Conservation (phyloP, 2,888 invertebrate species). For the Silvanus unidentatus region DNA sequence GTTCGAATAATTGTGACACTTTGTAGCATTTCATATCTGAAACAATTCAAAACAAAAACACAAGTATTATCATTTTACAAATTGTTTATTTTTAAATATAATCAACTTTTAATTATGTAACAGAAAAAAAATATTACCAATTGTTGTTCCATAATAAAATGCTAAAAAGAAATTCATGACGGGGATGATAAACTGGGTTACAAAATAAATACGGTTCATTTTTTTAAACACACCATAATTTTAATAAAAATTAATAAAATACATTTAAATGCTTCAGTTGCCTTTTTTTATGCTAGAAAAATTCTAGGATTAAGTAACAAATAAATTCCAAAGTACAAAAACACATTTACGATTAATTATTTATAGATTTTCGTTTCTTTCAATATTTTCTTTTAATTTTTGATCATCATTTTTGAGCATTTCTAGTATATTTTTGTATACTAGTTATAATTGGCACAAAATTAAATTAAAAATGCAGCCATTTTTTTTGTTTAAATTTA, state of each 20-base stretch:
- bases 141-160: no score
- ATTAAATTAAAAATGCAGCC: slow-evolving; percentile 1
- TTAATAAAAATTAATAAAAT: slow-evolving; percentile 68
- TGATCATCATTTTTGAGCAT: slow-evolving; percentile 8
- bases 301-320: slow-evolving; percentile 15
- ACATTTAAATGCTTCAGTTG: slow-evolving; percentile 55
- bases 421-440: slow-evolving; percentile 1
- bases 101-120: background rate
- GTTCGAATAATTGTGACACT: slow-evolving; percentile 56
- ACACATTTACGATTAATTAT: slow-evolving; percentile 43
- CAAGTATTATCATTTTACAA: no score
- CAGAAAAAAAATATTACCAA: no score
- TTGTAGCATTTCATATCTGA: slow-evolving; percentile 53
- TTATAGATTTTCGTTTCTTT: slow-evolving; percentile 36
- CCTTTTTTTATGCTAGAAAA: no score
- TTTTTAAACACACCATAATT: slow-evolving; percentile 59
- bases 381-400: slow-evolving; percentile 2
- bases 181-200: background rate
- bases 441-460: slow-evolving; percentile 7
- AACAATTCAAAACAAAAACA: slow-evolving; percentile 32
- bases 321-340: background rate
- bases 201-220: background rate
- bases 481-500: background rate
- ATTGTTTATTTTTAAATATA: no score
- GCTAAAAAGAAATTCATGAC: no score